Evolutionary conservation across 2,113 vertebrate genomes (phyloP), one percentile per base, ranked within the genome.

Genomic region (Varanus komodoensis): DNA sequence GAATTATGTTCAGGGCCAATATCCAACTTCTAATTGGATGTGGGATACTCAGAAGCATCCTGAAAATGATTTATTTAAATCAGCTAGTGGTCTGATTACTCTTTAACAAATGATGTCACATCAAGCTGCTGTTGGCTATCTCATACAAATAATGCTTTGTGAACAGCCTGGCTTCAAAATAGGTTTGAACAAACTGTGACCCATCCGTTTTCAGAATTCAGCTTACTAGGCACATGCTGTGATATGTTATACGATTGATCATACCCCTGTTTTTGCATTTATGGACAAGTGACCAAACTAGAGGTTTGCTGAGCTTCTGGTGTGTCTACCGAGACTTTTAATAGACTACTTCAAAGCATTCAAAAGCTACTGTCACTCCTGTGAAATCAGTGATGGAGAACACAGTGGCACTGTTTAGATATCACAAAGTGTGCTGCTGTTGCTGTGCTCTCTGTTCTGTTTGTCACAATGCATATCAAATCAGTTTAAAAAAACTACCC

Each of bases 1-100:
- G 8, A 74, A 87, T 88, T 90, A 17, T 29, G 34, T 86, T 89
- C 52, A 74, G 34, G 50, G 29, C 77, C 54, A 89, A 91, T 91
- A 27, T 54, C 68, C 80, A 4, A 83, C 67, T 86, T 91, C 27
- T 64, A 1, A 57, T 90, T 48, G 84, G 32, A 90, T 57, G 50
- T 87, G 21, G n/a, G 79, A 93, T 67, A 32, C 83, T 32, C 81
- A 27, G 57, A 68, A 91, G n/a, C 14, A 54, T 8, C 74, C 57
- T 29, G 73, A 69, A 19, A 87, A 92, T 93, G 74, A 17, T 50
- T 75, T 54, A 75, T 75, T 74, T 75, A 21, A 75, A 19, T 21
- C 19, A 19, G 0, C 21, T 21, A 44, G 75, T 54, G 27, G 54
- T 12, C 32, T 54, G 29, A 23, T 15, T 54, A 54, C 25, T 50